phyloP scores from a whole-genome alignment of 2,113 vertebrate species.

The Xenus cinereus region DNA sequence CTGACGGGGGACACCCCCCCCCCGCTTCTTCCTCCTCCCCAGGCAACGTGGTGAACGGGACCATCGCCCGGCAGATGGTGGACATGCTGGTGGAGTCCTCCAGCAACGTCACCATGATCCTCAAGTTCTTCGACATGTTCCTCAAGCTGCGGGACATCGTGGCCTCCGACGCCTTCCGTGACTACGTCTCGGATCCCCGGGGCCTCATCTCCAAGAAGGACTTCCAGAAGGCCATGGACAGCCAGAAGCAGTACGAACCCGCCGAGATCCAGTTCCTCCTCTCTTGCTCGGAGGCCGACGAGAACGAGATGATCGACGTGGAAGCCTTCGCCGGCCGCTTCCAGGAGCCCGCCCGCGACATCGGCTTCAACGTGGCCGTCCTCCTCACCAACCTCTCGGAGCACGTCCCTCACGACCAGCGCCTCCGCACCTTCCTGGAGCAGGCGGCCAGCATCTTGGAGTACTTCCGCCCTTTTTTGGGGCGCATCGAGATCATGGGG shows the following conservation, averaged over 20 bases:
- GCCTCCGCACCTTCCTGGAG: slow-evolving; percentile 88
- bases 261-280: slow-evolving; percentile 96
- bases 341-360: slow-evolving; percentile 94
- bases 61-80: slow-evolving; percentile 95
- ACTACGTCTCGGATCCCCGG: slow-evolving; percentile 89
- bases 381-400: slow-evolving; percentile 93
- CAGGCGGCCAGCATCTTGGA: slow-evolving; percentile 90
- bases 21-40: fast-evolving
- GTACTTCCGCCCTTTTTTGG: slow-evolving; percentile 93
- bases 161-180: slow-evolving; percentile 90
- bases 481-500: slow-evolving; percentile 97
- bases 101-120: slow-evolving; percentile 97
- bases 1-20: not conserved
- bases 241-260: slow-evolving; percentile 91
- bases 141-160: slow-evolving; percentile 96
- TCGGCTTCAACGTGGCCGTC: slow-evolving; percentile 95
- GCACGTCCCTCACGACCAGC: slow-evolving; percentile 91
- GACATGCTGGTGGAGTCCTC: slow-evolving; percentile 99
- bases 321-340: slow-evolving; percentile 93
- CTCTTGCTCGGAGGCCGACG: slow-evolving; percentile 92
- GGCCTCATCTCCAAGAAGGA: slow-evolving; percentile 98
- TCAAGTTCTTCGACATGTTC: slow-evolving; percentile 99
- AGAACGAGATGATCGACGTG: slow-evolving; percentile 97
- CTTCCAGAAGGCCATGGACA: slow-evolving; percentile 98
- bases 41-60: slow-evolving; percentile 96